Percentiles rank a stretch among this genome's conserved stretches.
Conservation (phyloP, 2,113 vertebrate genomes). For the Pluvialis apricaria region DNA sequence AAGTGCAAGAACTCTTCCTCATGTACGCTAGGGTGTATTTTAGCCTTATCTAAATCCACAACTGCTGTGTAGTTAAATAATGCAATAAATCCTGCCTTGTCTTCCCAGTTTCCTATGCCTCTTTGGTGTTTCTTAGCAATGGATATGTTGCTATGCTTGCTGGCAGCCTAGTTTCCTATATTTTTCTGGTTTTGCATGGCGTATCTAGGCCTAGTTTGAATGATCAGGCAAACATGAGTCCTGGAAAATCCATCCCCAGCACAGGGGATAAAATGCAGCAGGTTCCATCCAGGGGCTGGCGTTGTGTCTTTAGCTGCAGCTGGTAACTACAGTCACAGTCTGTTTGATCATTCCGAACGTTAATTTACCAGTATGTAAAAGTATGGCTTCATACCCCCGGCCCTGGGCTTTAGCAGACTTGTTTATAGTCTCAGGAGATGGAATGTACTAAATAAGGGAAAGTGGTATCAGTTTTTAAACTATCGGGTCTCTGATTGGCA, state of each 20-base stretch:
- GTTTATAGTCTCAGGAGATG: not conserved
- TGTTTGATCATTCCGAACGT: not conserved
- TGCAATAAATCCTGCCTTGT: not conserved
- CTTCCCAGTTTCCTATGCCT: not conserved
- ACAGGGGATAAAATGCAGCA: not conserved
- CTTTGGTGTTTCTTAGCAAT: not conserved
- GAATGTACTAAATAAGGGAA: not conserved
- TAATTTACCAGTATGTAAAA: not conserved
- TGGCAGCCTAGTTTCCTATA: not conserved
- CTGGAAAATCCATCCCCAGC: not conserved
- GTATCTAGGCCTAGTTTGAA: not conserved
- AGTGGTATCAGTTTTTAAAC: not conserved
- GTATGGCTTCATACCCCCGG: accelerated
- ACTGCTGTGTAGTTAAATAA: not conserved
- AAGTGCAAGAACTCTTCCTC: not conserved
- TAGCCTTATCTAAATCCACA: not conserved
- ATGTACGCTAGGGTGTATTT: not conserved
- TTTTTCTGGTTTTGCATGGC: not conserved
- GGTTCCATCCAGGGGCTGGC: not conserved
- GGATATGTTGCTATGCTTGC: not conserved
- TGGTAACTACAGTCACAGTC: not conserved
- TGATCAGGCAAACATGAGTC: not conserved
- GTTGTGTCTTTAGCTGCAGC: not conserved
- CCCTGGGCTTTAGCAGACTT: not conserved
- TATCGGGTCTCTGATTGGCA: accelerated